Percentiles rank a stretch among this genome's conserved stretches.
Conservation (phyloP, 2,888 invertebrate genomes). For the Spisula solida region DNA sequence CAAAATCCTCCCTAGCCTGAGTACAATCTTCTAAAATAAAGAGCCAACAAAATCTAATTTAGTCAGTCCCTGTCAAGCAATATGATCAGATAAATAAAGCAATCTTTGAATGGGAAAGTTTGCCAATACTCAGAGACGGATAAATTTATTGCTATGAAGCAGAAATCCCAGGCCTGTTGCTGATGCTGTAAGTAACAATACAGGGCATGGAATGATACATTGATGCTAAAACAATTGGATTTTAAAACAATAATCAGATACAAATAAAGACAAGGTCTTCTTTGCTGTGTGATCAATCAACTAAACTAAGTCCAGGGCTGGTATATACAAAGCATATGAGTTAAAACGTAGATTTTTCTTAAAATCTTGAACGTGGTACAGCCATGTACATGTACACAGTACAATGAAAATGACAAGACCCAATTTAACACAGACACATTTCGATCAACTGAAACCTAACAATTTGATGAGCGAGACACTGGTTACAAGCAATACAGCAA, state of each 20-base stretch:
- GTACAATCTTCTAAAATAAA: not conserved
- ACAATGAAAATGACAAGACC: not conserved
- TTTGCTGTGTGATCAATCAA: not conserved
- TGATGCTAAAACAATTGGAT: not conserved
- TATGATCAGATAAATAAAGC: not conserved
- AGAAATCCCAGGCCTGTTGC: not conserved
- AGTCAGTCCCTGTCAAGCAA: not conserved
- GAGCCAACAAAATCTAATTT: not conserved
- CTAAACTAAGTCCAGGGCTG: no score
- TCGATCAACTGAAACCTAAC: no score
- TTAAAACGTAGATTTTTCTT: no score
- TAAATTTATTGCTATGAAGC: not conserved
- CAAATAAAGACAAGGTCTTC: not conserved
- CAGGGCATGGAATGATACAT: not conserved
- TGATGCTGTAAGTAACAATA: not conserved
- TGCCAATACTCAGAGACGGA: not conserved
- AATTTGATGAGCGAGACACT: no score
- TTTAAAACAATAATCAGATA: not conserved
- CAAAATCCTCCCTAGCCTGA: no score
- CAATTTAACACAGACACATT: no score
- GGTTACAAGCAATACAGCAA: no score
- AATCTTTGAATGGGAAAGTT: slow-evolving; percentile 11
- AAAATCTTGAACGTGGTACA: no score
- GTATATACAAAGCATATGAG: no score
- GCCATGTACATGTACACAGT: no score